These are phyloP conservation scores for Dasypus novemcinctus DNA, from an alignment of 2,113 vertebrate species.

Conservation along the genomic window DNA sequence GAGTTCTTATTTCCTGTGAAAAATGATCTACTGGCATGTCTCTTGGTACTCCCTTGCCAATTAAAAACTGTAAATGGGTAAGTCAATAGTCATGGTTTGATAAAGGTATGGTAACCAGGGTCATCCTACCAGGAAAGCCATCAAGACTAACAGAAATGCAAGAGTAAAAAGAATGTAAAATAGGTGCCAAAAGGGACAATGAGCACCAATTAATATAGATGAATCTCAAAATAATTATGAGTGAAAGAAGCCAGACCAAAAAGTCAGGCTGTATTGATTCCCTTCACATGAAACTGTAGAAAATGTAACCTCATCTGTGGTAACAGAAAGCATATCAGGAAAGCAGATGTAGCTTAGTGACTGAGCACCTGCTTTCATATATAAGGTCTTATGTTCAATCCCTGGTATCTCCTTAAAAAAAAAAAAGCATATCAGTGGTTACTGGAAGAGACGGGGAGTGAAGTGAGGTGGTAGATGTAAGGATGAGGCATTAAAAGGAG, in stretches of 20 bases:
- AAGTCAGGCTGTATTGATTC: neutral
- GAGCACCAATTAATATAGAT: neutral
- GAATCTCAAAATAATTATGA: neutral
- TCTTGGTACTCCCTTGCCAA: neutral
- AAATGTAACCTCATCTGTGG: neutral
- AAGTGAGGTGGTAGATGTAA: neutral
- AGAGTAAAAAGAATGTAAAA: neutral
- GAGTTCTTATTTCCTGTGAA: neutral
- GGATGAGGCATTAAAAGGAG: neutral
- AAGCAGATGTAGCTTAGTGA: no score
- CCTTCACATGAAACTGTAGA: conserved; percentile 9
- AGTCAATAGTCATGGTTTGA: neutral
- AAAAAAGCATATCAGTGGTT: neutral
- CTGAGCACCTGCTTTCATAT: no score
- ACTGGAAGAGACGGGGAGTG: neutral
- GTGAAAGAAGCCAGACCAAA: neutral
- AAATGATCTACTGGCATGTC: neutral
- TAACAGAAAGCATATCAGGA: neutral
- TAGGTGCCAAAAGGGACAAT: neutral
- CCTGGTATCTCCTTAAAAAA: no score
- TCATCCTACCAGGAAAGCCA: neutral
- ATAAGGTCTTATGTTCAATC: no score
- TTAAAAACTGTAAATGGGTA: neutral
- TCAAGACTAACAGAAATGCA: neutral
- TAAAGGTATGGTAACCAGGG: neutral